phyloP scores from a whole-genome alignment of 2,888 invertebrate species.

The Nephrotoma appendiculata region DNA sequence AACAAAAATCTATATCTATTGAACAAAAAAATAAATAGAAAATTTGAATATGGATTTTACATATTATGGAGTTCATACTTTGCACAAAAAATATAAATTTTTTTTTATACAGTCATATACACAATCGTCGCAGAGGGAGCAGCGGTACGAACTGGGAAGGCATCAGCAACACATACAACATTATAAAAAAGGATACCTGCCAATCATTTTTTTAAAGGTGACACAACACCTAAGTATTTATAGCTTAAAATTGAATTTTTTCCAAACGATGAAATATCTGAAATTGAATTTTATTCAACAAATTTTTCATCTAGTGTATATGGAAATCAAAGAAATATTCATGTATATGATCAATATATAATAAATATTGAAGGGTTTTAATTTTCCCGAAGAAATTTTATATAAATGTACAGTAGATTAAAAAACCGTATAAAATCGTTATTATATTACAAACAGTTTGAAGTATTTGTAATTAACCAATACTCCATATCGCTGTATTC shows the following conservation, averaged over 20 bases:
- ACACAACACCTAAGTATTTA: background rate
- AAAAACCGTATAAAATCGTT: background rate
- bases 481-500: background rate
- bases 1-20: background rate
- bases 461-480: background rate
- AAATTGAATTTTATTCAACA: background rate
- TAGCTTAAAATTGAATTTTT: background rate
- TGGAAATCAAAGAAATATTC: background rate
- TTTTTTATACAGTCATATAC: background rate
- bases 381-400: background rate
- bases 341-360: background rate
- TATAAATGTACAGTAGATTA: background rate
- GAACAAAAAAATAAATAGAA: background rate
- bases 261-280: background rate
- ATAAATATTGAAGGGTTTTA: background rate
- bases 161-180: background rate
- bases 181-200: background rate
- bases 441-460: background rate
- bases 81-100: background rate
- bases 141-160: background rate
- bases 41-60: background rate
- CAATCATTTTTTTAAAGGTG: background rate
- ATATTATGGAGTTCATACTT: background rate
- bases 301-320: background rate
- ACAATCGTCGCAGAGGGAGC: background rate